Base-by-base conservation (phyloP, 2,888 invertebrate species). In the Cosmia trapezina region DNA sequence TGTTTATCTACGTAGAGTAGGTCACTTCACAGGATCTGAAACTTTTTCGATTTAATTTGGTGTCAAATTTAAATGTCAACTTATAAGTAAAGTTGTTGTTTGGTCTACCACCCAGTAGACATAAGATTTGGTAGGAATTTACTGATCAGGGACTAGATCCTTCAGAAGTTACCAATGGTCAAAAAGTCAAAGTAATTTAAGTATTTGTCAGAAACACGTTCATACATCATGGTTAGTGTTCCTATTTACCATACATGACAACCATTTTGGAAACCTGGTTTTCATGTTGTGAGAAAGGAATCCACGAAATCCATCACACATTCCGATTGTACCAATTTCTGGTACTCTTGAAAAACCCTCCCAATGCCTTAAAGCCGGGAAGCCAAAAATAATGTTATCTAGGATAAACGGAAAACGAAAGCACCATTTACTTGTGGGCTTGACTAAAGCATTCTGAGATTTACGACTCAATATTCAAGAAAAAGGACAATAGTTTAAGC, bases 401-500 rank as follows among this genome's bases (percentile, higher is more conserved):
- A 37, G 22, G 60, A 54, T 53, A 57, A 41, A 47, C n/a, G 51
- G 11, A 67, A 67, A 73, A 70, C n/a, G 19, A 71, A 37, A 22
- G 0, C 14, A 0, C 37, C n/a, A 53, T 65, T 63, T 17, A 62
- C 51, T 57, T 45, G 53, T 9, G 33, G 67, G 22, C 57, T 37
- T 45, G 19, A 47, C 49, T 63, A 53, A 78, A 75, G 47, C 57
- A 65, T 71, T 54, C n/a, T 14, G 14, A 76, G 72, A 82, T 80
- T 76, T 80, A 82, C 62, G 64, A 61, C 70, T 56, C 62, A 68
- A 80, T 76, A 65, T 80, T 72, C 70, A 54, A 53, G 76, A 77
- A 81, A 83, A 80, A 73, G 49, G 60, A 66, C 59, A 65, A 76
- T 74, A 70, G 72, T 81, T 76, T 68, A 77, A 73, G 73, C 65